A percentile compares a stretch with the other conserved stretches of the same genome.
Evolutionary conservation across 2,888 invertebrate genomes (phyloP).

Genomic region (Pheosia tremula): DNA sequence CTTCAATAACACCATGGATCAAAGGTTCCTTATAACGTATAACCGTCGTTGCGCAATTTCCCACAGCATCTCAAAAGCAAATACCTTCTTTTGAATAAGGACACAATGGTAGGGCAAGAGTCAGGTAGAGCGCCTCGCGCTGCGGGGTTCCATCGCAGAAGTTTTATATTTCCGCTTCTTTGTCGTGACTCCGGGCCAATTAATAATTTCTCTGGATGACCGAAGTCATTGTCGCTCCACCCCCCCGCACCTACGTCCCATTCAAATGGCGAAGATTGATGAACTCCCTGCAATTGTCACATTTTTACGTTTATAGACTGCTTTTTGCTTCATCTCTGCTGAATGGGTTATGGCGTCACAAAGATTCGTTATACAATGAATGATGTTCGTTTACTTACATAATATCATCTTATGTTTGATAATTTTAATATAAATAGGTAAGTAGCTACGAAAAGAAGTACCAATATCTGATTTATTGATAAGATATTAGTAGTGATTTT

Average conservation of each 20-base stretch:
- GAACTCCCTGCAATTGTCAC: slow-evolving; percentile 79
- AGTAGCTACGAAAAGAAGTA: neutral
- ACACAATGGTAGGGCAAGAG: slow-evolving; percentile 81
- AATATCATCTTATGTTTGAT: slow-evolving; percentile 15
- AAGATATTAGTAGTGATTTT: neutral
- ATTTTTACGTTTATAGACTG: slow-evolving; percentile 77
- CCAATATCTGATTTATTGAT: neutral
- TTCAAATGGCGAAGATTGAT: slow-evolving; percentile 78
- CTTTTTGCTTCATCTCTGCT: slow-evolving; percentile 58
- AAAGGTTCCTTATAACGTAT: slow-evolving; percentile 56
- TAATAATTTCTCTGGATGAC: slow-evolving; percentile 83
- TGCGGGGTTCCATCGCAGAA: slow-evolving; percentile 76
- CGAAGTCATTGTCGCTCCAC: slow-evolving; percentile 75
- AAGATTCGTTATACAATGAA: slow-evolving; percentile 19
- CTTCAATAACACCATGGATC: slow-evolving; percentile 57
- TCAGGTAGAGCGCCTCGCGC: slow-evolving; percentile 80
- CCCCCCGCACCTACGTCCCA: slow-evolving; percentile 59
- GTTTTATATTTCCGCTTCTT: slow-evolving; percentile 85
- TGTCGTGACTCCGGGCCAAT: slow-evolving; percentile 76
- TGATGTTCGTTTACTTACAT: slow-evolving; percentile 5
- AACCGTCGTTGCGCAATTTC: slow-evolving; percentile 80
- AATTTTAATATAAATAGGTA: slow-evolving; percentile 20
- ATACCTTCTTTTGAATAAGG: slow-evolving; percentile 75
- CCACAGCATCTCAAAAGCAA: slow-evolving; percentile 78
- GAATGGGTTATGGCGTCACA: slow-evolving; percentile 52